These are phyloP conservation scores for Actinemys pallida DNA, from an alignment of 2,113 vertebrate genomes.

Conservation along the genomic window DNA sequence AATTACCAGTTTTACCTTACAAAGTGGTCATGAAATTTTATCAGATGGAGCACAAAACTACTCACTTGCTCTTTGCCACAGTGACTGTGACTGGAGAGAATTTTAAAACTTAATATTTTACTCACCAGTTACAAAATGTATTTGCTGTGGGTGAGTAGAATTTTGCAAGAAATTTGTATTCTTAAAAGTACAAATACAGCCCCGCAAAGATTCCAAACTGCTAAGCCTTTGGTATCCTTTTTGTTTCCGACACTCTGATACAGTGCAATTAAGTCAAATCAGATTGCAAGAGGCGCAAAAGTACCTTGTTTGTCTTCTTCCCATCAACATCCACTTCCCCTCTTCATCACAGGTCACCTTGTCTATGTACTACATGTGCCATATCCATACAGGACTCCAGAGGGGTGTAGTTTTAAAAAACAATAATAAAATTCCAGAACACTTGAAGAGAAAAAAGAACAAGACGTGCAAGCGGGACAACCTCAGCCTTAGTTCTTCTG, in stretches of 20 bases:
- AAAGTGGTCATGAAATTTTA: accelerated
- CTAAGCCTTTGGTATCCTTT: neutral
- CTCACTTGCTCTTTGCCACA: neutral
- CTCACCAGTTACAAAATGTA: neutral
- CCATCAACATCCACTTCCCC: neutral
- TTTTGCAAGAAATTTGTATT: neutral
- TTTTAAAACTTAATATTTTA: neutral
- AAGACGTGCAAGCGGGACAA: neutral
- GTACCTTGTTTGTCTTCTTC: slow-evolving; percentile 17
- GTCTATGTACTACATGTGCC: accelerated
- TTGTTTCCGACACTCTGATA: accelerated
- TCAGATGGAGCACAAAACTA: neutral
- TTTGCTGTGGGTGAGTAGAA: accelerated
- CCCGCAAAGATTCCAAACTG: accelerated
- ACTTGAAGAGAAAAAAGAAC: slow-evolving; percentile 11
- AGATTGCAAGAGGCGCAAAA: neutral
- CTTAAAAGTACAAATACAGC: neutral
- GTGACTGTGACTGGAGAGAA: accelerated
- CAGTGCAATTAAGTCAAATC: accelerated
- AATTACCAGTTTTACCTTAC: neutral
- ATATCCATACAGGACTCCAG: accelerated
- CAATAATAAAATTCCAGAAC: neutral
- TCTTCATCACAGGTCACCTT: neutral
- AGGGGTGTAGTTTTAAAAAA: neutral
- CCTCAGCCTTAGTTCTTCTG: neutral